phyloP scores from a whole-genome alignment of 2,888 invertebrate species.

The Athalia cordata region DNA sequence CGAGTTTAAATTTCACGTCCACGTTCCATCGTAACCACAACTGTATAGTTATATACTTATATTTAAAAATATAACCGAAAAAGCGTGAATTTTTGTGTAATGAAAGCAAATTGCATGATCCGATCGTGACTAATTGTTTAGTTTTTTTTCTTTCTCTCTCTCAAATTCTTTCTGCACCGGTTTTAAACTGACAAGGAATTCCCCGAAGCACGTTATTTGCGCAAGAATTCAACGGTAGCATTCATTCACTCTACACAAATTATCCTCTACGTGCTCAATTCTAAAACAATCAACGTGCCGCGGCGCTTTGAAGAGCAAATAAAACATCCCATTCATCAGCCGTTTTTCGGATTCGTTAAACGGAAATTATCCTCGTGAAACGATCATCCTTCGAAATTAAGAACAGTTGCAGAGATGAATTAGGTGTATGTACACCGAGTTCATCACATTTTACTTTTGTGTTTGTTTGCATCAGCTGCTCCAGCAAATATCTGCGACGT shows the following conservation, averaged over 20 bases:
- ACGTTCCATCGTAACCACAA: slow-evolving; percentile 12
- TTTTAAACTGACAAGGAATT: not conserved
- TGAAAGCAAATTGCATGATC: not conserved
- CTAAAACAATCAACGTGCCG: not conserved
- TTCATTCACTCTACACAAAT: not conserved
- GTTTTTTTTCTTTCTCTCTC: too few species aligned
- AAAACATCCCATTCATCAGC: too few species aligned
- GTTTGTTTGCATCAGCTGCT: too few species aligned
- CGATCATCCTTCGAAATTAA: too few species aligned
- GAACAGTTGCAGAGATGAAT: too few species aligned
- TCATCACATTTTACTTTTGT: not conserved
- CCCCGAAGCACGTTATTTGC: not conserved
- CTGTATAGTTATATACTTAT: not conserved
- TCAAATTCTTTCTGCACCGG: too few species aligned
- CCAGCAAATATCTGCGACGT: not conserved
- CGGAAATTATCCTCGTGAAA: too few species aligned
- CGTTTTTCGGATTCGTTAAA: too few species aligned
- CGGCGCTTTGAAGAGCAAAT: too few species aligned
- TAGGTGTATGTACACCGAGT: too few species aligned
- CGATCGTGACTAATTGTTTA: not conserved
- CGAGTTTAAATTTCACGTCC: slow-evolving; percentile 3
- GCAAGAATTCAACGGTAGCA: slow-evolving; percentile 10
- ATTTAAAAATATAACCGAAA: not conserved
- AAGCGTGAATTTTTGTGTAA: not conserved
- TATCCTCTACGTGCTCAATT: not conserved